Evolutionary conservation across 2,797 vertebrate genomes (phyloP).

Genomic region (Halcyon chelicuti): DNA sequence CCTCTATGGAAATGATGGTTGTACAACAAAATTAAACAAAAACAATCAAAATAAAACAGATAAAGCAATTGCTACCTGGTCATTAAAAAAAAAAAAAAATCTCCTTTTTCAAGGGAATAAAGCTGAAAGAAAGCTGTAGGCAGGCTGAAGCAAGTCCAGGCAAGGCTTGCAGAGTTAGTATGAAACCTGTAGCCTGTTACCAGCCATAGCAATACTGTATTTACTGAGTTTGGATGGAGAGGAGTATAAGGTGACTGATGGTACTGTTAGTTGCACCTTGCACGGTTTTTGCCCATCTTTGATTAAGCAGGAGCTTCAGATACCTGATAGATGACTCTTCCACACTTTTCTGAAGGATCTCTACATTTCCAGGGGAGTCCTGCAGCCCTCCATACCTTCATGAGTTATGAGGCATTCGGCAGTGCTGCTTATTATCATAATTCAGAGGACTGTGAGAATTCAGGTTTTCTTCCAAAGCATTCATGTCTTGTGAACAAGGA

Average conservation of each 20-base stretch:
- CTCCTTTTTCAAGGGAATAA: background rate
- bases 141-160: background rate
- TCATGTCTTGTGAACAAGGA: background rate
- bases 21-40: background rate
- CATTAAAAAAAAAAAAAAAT: background rate
- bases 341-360: background rate
- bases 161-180: background rate
- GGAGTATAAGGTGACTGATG: background rate
- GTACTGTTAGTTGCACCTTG: background rate
- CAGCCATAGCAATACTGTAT: background rate
- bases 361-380: background rate
- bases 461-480: background rate
- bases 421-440: background rate
- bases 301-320: background rate
- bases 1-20: background rate
- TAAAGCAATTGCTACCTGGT: rapidly evolving
- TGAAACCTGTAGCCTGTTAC: background rate
- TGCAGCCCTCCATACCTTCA: background rate
- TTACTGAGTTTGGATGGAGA: background rate
- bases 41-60: background rate
- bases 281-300: background rate
- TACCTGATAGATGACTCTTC: background rate
- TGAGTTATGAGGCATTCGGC: background rate
- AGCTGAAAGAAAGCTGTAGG: background rate
- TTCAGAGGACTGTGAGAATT: background rate